Base-by-base conservation (phyloP, 2,888 invertebrate genomes). In the Charanyca ferruginea region DNA sequence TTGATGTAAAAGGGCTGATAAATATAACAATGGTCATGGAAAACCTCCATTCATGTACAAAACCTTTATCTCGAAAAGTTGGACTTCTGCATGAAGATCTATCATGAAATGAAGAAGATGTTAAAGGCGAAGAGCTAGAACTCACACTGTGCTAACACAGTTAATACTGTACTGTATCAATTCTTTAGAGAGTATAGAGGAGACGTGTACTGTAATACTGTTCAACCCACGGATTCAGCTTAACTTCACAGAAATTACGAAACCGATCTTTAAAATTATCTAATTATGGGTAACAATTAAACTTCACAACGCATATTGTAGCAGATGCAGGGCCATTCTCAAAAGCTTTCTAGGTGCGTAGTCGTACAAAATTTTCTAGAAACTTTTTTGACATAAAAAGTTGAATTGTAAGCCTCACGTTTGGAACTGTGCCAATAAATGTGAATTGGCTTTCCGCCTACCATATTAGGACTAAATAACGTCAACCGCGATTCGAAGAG, bases 381-480 rank as follows among this genome's bases (percentile, higher is more conserved):
- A 52, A 42, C 38, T 52, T 45, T 67, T 48, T 28, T 52, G 32
- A 45, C 45, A 51, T 45, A 66, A 66, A 67, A 47, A 49, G 25
- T 47, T 55, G 35, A 60, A 49, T 54, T 59, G 66, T 42, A 59
- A 73, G 54, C 55, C 54, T 20, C 42, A 35, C 16, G 16, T 67
- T 59, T 72, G 73, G 61, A 67, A 73, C 22, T 55, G 55, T 44
- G 72, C 73, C 72, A 67, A 47, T 57, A 61, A 49, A 57, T 22
- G 61, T 11, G 66, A 73, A 72, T 67, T 60, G 67, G 55, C 54
- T 45, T 38, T 35, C 61, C 42, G 61, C 55, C 51, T 67, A 44
- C 38, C 47, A 48, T 54, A 52, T 73, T 73, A 60, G 61, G 47
- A 22, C 47, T 66, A 8, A 67, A 52, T 57, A 61, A 57, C n/a